Percentiles rank a stretch among this genome's conserved stretches.
phyloP scores from a whole-genome alignment of 2,113 vertebrate genomes.

The Periophthalmus modestus region DNA sequence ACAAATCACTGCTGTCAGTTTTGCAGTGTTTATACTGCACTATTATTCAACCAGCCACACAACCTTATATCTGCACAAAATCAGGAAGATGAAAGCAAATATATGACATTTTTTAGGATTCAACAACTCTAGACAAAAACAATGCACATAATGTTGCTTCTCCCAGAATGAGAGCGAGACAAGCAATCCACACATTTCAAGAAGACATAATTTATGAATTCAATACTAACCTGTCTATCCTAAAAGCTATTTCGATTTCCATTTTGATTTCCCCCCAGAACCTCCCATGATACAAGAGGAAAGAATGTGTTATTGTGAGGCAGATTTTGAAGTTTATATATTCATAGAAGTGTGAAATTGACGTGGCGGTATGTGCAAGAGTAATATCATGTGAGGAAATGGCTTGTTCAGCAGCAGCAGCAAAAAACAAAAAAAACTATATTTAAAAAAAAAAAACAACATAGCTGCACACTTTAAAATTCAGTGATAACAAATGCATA shows the following conservation, averaged over 20 bases:
- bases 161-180: neutral
- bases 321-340: conserved; percentile 26
- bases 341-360: conserved; percentile 29
- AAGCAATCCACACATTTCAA: neutral
- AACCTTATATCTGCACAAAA: neutral
- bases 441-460: too few species aligned
- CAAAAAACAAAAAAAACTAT: neutral
- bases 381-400: conserved; percentile 38
- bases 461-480: too few species aligned
- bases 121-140: neutral
- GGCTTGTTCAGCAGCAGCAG: conserved; percentile 13
- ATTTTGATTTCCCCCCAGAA: conserved; percentile 18
- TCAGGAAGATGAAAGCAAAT: neutral
- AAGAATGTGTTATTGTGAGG: conserved; percentile 17
- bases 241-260: conserved; percentile 51
- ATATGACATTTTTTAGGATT: neutral
- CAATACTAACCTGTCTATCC: conserved; percentile 9
- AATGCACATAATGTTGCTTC: neutral
- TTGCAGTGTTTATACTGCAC: neutral
- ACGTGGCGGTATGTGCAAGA: conserved; percentile 21
- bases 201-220: neutral
- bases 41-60: neutral
- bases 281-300: conserved; percentile 8
- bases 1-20: neutral
- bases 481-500: too few species aligned